Conservation (phyloP, 2,888 invertebrate genomes). For the Seladonia tumulorum region DNA sequence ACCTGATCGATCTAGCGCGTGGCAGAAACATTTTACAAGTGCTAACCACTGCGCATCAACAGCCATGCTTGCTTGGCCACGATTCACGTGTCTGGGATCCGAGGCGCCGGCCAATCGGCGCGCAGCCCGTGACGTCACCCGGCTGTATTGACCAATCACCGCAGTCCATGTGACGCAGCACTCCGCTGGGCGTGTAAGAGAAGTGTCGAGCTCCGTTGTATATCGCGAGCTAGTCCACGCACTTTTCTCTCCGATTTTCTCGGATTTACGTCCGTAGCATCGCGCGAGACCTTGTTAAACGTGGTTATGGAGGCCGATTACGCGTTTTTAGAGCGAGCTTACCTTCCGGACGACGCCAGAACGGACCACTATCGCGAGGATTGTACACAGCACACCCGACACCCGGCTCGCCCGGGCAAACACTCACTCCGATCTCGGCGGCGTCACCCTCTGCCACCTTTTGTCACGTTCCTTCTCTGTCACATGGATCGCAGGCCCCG, state of each 20-base stretch:
- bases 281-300: conserved; percentile 10
- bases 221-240: conserved; percentile 63
- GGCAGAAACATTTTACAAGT: conserved; percentile 83
- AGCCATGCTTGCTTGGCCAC: conserved; percentile 84
- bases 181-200: conserved; percentile 79
- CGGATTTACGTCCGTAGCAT: conserved; percentile 37
- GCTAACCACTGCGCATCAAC: conserved; percentile 84
- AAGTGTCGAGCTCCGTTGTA: conserved; percentile 70
- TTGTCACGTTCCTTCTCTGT: conserved; percentile 83
- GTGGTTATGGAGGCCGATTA: conserved; percentile 16
- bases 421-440: conserved; percentile 80
- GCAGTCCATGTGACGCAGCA: conserved; percentile 85
- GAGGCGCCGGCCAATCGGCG: conserved; percentile 81
- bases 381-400: conserved; percentile 75
- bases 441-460: conserved; percentile 83
- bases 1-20: conserved; percentile 83
- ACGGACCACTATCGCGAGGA: conserved; percentile 67
- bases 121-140: conserved; percentile 82
- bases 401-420: conserved; percentile 82
- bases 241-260: conserved; percentile 58
- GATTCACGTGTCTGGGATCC: conserved; percentile 85
- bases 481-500: conserved; percentile 80
- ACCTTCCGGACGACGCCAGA: conserved; percentile 71
- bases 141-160: conserved; percentile 85
- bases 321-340: conserved; percentile 52